These are phyloP conservation scores for Chrysoperla carnea DNA, from an alignment of 1,140 invertebrate genomes.

Conservation along the genomic window DNA sequence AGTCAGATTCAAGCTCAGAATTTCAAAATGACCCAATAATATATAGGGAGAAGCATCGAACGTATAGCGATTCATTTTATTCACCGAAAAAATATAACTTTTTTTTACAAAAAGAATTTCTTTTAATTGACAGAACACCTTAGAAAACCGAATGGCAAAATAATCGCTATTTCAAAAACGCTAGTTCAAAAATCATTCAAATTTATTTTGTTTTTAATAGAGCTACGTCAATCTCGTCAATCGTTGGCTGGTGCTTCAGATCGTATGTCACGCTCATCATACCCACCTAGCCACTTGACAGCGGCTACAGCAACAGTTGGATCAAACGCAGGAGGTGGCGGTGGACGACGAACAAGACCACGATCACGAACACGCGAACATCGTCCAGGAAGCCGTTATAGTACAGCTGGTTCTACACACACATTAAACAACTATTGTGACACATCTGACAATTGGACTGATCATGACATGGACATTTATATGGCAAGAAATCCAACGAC, in stretches of 20 bases:
- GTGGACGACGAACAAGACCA: constrained; percentile 34
- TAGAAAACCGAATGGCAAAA: too few relatives aligned
- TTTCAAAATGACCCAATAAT: too few relatives aligned
- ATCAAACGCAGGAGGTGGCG: constrained; percentile 9
- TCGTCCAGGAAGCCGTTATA: constrained; percentile 41
- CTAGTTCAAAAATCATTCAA: too few relatives aligned
- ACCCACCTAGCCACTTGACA: constrained; percentile 33
- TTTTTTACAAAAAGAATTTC: too few relatives aligned
- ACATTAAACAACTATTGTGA: constrained; percentile 73
- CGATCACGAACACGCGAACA: constrained; percentile 39
- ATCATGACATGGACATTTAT: constrained; percentile 91
- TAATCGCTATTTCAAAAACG: too few relatives aligned
- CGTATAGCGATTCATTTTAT: too few relatives aligned
- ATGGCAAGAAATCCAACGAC: constrained; percentile 79
- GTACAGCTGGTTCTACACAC: constrained; percentile 51
- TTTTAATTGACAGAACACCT: too few relatives aligned
- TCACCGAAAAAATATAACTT: too few relatives aligned
- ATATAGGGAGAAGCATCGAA: too few relatives aligned
- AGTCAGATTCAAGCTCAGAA: too few relatives aligned
- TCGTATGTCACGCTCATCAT: constrained; percentile 49
- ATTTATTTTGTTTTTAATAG: constrained; percentile 37
- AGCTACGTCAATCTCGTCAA: constrained; percentile 63
- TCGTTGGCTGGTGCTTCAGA: constrained; percentile 62
- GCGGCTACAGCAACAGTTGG: constrained; percentile 18
- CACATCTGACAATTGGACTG: constrained; percentile 83